Evolutionary conservation across 2,888 invertebrate genomes (phyloP), one percentile per base, ranked within the genome.

Genomic region (Eumerus sabulonum): DNA sequence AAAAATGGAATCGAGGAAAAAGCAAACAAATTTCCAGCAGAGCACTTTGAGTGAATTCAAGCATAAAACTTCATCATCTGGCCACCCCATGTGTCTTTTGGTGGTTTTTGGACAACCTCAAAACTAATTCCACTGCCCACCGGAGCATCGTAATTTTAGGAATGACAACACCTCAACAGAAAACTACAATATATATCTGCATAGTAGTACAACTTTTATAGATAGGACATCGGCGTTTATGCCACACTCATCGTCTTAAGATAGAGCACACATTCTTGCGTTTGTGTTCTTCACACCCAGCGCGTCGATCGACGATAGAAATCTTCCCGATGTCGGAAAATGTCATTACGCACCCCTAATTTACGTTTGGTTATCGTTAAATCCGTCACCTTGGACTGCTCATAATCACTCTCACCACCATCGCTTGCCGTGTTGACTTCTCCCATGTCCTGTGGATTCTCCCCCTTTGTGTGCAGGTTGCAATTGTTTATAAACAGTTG

Each of bases 31-130:
- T 53, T 57, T 64, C 45, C 51, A 16, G 51, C 59, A 48, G 57
- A 40, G 59, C 40, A 40, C 59, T 66, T 42, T 73, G 66, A 73
- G 73, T 73, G 73, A 73, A 66, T 73, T 66, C 48, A 40, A n/a
- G 44, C 73, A 73, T 73, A 73, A 73, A 72, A 73, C 56, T 73
- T 60, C 66, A 73, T 73, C 59, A 54, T 51, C 36, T 16, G 42
- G 35, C 42, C 18, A 13, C 9, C 45, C 59, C 38, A 59, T 11
- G 36, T 36, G 36, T 5, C 36, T 5, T 36, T 5, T 5, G 36
- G 5, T 5, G 36, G 36, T 36, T 45, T 18, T 53, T 40, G 36
- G 40, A 5, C 40, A 51, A 51, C 60, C 53, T 47, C 38, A 51
- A 38, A 60, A 44, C 56, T 66, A 66, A 66, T 66, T 56, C 56